Base-by-base conservation (phyloP, 92 coral and sea anemone genomes). In the Porites divaricata region DNA sequence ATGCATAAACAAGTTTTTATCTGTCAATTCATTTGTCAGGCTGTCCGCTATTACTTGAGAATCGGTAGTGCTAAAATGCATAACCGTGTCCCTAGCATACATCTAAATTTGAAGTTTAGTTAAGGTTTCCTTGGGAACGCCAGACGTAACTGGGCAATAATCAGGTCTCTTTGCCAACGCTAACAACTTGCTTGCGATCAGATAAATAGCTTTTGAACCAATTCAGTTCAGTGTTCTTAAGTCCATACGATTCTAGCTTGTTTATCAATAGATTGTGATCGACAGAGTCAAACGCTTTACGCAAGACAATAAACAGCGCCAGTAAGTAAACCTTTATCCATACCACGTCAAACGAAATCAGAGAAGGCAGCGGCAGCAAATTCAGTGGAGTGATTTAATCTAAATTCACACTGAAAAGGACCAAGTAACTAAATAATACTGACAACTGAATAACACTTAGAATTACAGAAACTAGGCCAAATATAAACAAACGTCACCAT, bases 151-250 rank as follows among this genome's bases (percentile, higher is more conserved):
- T 16, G 66, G 24, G 20, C 79, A 53, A 4, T 62, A 64, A 54
- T 54, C 79, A 15, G 66, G 54, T 41, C 22, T 51, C 79, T n/a
- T 20, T 52, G 24, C 63, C 66, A 75, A 75, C 51, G 63, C 63
- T 19, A 2, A 75, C 79, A 21, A 75, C 54, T 75, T 75, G 79
- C 26, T 14, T 74, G n/a, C 79, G 63, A 13, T 74, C 66, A 10
- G 62, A 50, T 8, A 75, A 15, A 19, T 52, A 75, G 28, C 21
- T 17, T 51, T 28, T 23, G 35, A 75, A 75, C 79, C 79, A 75
- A n/a, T 75, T 49, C 1, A 75, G n/a, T 17, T 75, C 79, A 57
- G 41, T 75, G 66, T 75, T 19, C 28, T 4, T 7, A 75, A 75
- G 79, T 13, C 79, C 66, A 51, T 20, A 75, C 2, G 79, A 75